Conservation (phyloP, 2,113 vertebrate genomes). For the Notechis scutatus region DNA sequence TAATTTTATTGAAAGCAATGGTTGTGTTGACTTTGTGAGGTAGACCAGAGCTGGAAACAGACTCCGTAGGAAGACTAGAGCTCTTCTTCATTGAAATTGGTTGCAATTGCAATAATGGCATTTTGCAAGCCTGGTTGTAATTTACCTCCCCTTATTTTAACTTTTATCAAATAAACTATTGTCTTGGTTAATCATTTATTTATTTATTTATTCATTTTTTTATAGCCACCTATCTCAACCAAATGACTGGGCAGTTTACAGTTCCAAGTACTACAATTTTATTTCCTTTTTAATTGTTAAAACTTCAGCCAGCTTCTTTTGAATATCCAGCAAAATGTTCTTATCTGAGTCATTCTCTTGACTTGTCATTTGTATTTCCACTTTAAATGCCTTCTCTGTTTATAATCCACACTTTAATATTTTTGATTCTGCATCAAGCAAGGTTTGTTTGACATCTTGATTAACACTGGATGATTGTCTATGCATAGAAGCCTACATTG, state of each 20-base stretch:
- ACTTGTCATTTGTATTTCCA: not conserved
- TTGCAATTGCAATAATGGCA: not conserved
- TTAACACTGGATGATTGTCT: not conserved
- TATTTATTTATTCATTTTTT: not conserved
- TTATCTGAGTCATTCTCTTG: not conserved
- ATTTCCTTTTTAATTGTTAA: not conserved
- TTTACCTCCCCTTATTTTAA: not conserved
- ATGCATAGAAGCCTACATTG: not conserved
- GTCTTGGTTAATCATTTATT: not conserved
- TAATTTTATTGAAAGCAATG: not conserved
- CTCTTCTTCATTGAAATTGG: not conserved
- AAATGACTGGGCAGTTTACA: not conserved
- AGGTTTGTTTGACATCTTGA: not conserved
- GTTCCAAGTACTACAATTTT: not conserved
- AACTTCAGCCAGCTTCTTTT: not conserved
- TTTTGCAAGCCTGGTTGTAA: not conserved
- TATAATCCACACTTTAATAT: not conserved
- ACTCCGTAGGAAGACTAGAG: not conserved
- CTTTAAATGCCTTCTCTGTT: not conserved
- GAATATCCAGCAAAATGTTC: not conserved
- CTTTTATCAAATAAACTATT: not conserved
- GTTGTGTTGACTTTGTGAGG: not conserved
- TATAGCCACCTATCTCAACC: not conserved
- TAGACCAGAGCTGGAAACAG: not conserved
- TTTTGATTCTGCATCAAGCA: not conserved